phyloP scores from a whole-genome alignment of 37 sponge, comb jelly and placozoan species.

The Dysidea cf. avara region DNA sequence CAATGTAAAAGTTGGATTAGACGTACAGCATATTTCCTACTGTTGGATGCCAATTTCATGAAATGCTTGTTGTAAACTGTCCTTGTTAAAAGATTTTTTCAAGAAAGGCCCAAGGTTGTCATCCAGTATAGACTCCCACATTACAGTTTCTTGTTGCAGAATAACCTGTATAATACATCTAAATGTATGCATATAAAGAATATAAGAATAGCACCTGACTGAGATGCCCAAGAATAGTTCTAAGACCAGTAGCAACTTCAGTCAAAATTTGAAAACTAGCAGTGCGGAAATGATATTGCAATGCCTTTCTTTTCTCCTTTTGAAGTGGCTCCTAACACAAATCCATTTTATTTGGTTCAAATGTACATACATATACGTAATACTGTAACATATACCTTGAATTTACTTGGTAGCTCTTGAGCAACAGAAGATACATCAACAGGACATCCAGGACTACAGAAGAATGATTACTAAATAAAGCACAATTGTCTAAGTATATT shows the following conservation, averaged over 20 bases:
- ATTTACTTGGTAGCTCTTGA: conserved; percentile 22
- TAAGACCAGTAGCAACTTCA: conserved; percentile 60
- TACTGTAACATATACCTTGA: conserved; percentile 11
- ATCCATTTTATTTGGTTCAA: too few relatives aligned
- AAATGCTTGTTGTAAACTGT: not conserved
- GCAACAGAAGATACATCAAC: conserved; percentile 23
- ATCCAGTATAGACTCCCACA: too few relatives aligned
- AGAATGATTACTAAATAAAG: too few relatives aligned
- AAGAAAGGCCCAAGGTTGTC: too few relatives aligned
- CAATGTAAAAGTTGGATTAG: too few relatives aligned
- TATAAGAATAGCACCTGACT: conserved; percentile 21
- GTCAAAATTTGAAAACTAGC: conserved; percentile 53
- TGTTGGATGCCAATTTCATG: too few relatives aligned
- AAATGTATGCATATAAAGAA: too few relatives aligned
- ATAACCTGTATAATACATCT: too few relatives aligned
- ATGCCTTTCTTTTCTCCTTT: conserved; percentile 27
- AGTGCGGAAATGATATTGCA: conserved; percentile 80
- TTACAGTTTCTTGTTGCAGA: too few relatives aligned
- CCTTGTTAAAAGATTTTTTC: not conserved
- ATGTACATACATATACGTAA: too few relatives aligned
- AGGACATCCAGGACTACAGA: conserved; percentile 14
- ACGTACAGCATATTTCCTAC: too few relatives aligned
- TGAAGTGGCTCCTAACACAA: conserved; percentile 29
- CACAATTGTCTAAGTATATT: too few relatives aligned
- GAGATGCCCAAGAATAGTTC: conserved; percentile 63